A percentile compares a stretch with the other conserved stretches of the same genome.
phyloP scores from a whole-genome alignment of 2,113 vertebrate genomes.

The Nothocercus nigrocapillus region DNA sequence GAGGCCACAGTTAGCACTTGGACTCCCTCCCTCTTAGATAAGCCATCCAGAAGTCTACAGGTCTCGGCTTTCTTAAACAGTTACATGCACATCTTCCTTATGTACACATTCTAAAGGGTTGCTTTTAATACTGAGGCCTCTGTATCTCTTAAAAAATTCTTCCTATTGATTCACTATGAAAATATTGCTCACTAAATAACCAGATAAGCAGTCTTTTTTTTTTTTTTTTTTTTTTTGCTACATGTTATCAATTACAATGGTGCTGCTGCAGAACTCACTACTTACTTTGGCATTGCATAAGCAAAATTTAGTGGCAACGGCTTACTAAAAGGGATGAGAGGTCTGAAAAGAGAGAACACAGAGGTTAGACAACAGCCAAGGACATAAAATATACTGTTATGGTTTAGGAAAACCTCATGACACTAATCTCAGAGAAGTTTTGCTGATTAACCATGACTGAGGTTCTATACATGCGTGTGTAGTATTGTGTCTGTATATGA shows the following conservation, averaged over 20 bases:
- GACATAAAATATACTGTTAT: neutral
- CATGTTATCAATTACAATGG: neutral
- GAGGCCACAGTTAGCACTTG: neutral
- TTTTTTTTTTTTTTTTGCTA: neutral
- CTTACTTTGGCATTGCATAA: constrained; percentile 79
- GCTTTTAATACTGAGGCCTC: neutral
- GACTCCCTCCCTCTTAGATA: neutral
- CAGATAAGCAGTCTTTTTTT: neutral
- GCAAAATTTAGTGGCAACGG: constrained; percentile 67
- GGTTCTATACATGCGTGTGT: neutral
- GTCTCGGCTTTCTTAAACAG: neutral
- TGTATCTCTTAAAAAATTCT: neutral
- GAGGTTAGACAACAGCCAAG: neutral
- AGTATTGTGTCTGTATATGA: neutral
- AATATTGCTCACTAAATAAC: neutral
- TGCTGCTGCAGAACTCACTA: constrained; percentile 26
- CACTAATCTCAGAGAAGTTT: neutral
- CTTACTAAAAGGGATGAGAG: constrained; percentile 75
- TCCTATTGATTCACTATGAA: neutral
- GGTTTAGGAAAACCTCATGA: neutral
- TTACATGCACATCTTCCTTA: neutral
- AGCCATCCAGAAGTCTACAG: neutral
- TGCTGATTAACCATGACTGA: neutral
- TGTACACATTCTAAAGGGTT: neutral
- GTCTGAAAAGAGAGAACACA: constrained; percentile 75